Base-by-base conservation (phyloP, 2,888 invertebrate species). In the Sisyra terminalis region DNA sequence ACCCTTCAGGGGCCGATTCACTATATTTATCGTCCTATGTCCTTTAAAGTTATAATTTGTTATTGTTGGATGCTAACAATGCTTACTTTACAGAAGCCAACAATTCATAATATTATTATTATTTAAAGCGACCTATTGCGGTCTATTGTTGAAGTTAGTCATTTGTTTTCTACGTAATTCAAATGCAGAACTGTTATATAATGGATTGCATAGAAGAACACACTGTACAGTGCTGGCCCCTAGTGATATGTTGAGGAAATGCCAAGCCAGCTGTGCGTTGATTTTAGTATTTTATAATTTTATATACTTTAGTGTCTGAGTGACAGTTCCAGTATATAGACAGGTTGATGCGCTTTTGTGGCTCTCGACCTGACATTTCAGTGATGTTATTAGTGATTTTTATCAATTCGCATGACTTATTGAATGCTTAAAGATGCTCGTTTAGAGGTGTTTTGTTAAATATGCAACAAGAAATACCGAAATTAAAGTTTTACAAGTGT, bases 401-500 rank as follows among this genome's bases (percentile, higher is more conserved):
- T 16, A 17, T 14, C 11, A 10, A 40, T 52, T 55, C 56, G 57
- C 47, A 24, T 24, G 24, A 24, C 24, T 24, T 24, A 24, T 24
- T 24, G 7, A 24, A 24, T 24, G 24, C 24, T 24, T 24, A 24
- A 24, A 24, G 3, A 24, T 24, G 24, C 24, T 5, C 24, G 24
- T 24, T 24, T 24, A 24, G 24, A 24, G 3, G 24, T 24, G 24
- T 24, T 24, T 24, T 49, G 45, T 50, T 52, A 55, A 56, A 54
- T 53, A 58, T 57, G 57, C 55, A 51, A 53, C 47, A 53, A 52
- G 52, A 49, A 53, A 53, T 56, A 53, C 51, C 54, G 56, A 57
- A 57, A 54, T 49, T 54, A 46, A 55, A 57, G 56, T 57, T 56
- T 57, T 58, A 57, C 52, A 55, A 55, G 58, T 58, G 58, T 54